Base-by-base conservation (phyloP, 2,113 vertebrate species). In the Python bivittatus region DNA sequence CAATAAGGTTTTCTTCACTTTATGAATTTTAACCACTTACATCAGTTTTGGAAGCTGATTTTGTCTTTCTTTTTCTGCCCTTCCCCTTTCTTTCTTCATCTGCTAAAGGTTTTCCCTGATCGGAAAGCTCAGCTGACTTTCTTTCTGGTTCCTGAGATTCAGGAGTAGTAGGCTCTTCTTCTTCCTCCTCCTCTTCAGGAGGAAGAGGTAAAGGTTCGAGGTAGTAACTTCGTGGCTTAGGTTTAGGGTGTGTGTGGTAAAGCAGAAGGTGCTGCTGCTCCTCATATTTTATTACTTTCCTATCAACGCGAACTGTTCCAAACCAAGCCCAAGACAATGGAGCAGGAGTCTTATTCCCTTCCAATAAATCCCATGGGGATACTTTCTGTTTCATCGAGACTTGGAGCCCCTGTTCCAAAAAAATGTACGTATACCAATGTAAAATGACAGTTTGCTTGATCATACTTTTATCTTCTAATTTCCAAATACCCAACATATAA, bases 311-410 rank as follows among this genome's bases (percentile, higher is more conserved):
- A 89, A 97, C 96, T 0, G 98, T 97, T 61, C 98, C 98, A 56
- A 98, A 98, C 97, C 97, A 97, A 2, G 97, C 96, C 98, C 98
- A 98, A 60, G 97, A 98, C 48, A 98, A 97, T 20, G 98, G 97
- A 20, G 97, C 97, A 2, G 97, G 98, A 92, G 96, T 98, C 94
- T 96, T 98, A 85, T 97, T 97, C 57, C 98, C 97, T 91, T 98
- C 98, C 84, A 98, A 97, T 91, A 98, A 93, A 93, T 97, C 98
- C 98, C 98, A 98, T 0, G 97, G 97, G 93, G 97, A 98, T 85
- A 98, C 96, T 48, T 98, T 98, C 94, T 97, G 98, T 92, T 98
- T 98, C 1, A 96, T 95, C 20, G 97, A 98, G 44, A 98, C 98
- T 90, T 98, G 98, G 89, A 98, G 97, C 79, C 97, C 98, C 98